Base-by-base conservation (phyloP, 2,888 invertebrate species). In the Eledone cirrhosa region DNA sequence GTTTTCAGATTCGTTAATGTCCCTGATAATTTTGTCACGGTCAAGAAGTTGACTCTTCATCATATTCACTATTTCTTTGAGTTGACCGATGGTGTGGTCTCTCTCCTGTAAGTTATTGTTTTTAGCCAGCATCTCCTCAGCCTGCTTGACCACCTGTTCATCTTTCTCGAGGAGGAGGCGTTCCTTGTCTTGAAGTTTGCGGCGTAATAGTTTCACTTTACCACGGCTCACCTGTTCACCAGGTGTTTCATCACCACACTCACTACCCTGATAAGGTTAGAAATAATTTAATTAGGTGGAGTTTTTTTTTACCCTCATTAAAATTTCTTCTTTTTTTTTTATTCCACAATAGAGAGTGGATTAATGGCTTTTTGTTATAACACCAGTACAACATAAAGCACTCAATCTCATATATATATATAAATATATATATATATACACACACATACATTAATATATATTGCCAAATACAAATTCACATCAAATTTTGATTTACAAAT, bases 61-160 rank as follows among this genome's bases (percentile, higher is more conserved):
- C 7, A 86, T 80, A 80, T 84, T 85, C 47, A 87, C 86, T 80
- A 87, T 87, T 80, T 92, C 92, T 80, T 92, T 91, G 48, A 93
- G 86, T 82, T 92, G 92, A 81, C 91, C 90, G 7, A 93, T 91
- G n/a, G 86, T 85, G 31, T 83, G 83, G 47, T 90, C 90, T 78
- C 87, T 82, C 81, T 90, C 88, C 3, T 80, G 83, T 41, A 90
- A 84, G 11, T 88, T 83, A 48, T 84, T 85, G 77, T 87, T 86
- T 76, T 88, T 88, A n/a, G 85, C 81, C 47, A 84, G 84, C 11
- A 88, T 82, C 79, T 87, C 85, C 77, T 85, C 83, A 59, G 86
- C 86, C 48, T 84, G 83, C 11, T 82, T 48, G 16, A 80, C 74
- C 5, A 88, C 82, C 19, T 84, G 78, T 78, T 87, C 86, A 2